phyloP scores from a whole-genome alignment of 2,113 vertebrate species.

The Vidua macroura region DNA sequence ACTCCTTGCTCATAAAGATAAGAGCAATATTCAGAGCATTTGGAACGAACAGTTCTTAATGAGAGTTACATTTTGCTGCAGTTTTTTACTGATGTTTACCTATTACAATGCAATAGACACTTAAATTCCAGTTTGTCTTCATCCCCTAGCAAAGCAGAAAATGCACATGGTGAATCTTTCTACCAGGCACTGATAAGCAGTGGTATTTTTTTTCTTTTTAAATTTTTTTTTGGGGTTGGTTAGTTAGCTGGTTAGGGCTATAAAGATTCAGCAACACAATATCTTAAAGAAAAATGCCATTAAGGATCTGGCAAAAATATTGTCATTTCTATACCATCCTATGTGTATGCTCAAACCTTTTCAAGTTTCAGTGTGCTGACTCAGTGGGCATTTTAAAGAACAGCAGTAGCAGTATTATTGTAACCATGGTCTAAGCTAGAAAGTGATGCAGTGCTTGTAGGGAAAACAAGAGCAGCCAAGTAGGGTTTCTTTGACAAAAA shows the following conservation, averaged over 20 bases:
- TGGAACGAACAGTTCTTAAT: neutral
- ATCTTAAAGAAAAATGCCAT: neutral
- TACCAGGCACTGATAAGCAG: neutral
- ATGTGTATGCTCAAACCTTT: neutral
- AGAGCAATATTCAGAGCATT: neutral
- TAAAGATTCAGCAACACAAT: neutral
- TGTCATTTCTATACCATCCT: neutral
- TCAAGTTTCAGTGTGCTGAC: neutral
- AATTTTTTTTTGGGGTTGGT: neutral
- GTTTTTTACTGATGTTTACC: neutral
- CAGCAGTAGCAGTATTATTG: neutral
- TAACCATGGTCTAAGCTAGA: neutral
- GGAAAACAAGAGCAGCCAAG: neutral
- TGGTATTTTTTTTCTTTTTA: neutral
- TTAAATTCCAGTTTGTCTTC: conserved; percentile 4
- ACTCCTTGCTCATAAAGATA: neutral
- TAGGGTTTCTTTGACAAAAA: neutral
- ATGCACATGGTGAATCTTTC: neutral
- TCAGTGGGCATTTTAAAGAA: neutral
- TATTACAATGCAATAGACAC: neutral
- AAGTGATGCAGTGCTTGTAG: neutral
- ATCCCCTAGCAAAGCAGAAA: neutral
- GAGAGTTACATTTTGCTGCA: neutral
- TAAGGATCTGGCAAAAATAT: neutral
- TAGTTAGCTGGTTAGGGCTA: neutral